Evolutionary conservation across 2,113 vertebrate species (phyloP).

Genomic region (Austrofundulus limnaeus): DNA sequence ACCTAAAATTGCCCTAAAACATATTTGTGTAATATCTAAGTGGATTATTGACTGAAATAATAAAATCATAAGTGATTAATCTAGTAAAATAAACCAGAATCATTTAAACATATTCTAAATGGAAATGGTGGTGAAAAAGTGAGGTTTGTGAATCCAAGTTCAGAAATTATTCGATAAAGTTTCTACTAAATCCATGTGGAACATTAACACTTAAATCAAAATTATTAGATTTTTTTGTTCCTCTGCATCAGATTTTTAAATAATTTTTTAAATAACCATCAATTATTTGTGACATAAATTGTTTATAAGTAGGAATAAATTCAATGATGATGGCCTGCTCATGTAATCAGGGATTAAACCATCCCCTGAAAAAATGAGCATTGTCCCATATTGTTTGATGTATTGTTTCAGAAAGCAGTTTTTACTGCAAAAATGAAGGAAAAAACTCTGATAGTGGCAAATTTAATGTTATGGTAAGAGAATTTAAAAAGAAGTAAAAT

Average conservation of each 20-base stretch:
- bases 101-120: no score
- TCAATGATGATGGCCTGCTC: constrained; percentile 35
- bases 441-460: constrained; percentile 20
- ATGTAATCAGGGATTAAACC: constrained; percentile 17
- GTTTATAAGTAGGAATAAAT: constrained; percentile 32
- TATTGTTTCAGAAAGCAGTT: constrained; percentile 10
- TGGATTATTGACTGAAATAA: no score
- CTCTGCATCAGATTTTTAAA: constrained; percentile 38
- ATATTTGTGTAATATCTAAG: no score
- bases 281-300: constrained; percentile 52
- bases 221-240: constrained; percentile 22
- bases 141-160: no score
- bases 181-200: constrained; percentile 4
- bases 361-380: constrained; percentile 38
- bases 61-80: no score
- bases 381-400: constrained; percentile 21
- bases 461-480: constrained; percentile 17
- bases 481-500: constrained; percentile 25
- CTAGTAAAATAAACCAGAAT: no score
- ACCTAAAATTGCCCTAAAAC: no score
- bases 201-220: constrained; percentile 23
- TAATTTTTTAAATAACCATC: constrained; percentile 57
- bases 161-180: constrained; percentile 10
- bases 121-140: no score
- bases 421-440: constrained; percentile 7